Evolutionary conservation across 2,888 invertebrate genomes (phyloP), one percentile per base, ranked within the genome.

Genomic region (Tinea semifulvella): DNA sequence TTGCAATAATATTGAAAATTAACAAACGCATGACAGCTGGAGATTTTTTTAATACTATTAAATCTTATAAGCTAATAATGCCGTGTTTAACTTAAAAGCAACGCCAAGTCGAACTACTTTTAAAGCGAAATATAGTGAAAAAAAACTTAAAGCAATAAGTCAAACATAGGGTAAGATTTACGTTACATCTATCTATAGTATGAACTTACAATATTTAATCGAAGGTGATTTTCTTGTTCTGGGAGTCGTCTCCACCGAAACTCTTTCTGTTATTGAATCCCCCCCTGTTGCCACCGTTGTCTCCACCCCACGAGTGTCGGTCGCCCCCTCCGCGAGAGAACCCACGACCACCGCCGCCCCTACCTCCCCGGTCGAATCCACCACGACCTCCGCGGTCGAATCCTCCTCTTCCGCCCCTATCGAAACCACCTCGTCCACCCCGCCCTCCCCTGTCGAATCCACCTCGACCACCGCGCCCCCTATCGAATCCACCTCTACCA

Each of bases 211-310:
- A 22, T 36, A 58, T 53, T 66, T 77, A 76, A 49, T 88, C 88
- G 63, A 90, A 90, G 45, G 82, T 85, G 48, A 90, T 90, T 76
- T 90, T 91, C 79, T 90, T 91, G 67, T 91, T 91, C 68, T 88
- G 86, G 48, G 83, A 56, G 28, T 70, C 64, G 19, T 79, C 75
- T 43, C 82, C 68, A 47, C 76, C 72, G 55, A 87, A 88, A 60
- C 87, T 86, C 59, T 85, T 85, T 58, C 87, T 84, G 57, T 85
- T 84, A 59, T 85, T 86, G 56, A 81, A 83, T 35, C 82, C 76
- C n/a, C 81, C 76, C 51, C 75, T 72, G 49, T 74, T 71, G 49
- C 75, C 74, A 17, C 73, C 76, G 16, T 73, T 75, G 50, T 71
- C 70, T 1, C 79, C 74, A 17, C 79, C 77, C 70, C 80, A 68